phyloP scores from a whole-genome alignment of 2,888 invertebrate species.

The Crocallis elinguaria region DNA sequence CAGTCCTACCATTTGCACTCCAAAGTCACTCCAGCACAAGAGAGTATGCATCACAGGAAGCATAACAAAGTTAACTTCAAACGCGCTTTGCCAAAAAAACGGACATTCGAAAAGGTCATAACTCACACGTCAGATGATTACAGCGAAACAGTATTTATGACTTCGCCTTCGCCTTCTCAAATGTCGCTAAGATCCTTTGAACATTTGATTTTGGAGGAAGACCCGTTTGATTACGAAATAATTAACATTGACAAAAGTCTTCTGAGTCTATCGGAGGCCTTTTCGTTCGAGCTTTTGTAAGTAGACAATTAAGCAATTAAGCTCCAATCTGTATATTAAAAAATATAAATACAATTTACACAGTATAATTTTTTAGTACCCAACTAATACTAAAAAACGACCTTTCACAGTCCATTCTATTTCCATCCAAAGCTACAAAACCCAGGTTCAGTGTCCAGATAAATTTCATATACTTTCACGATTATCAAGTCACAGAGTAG shows the following conservation, averaged over 20 bases:
- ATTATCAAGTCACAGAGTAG: too few species aligned
- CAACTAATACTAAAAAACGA: too few species aligned
- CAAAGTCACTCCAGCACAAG: conserved; percentile 31
- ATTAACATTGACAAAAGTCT: conserved; percentile 69
- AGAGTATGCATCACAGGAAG: conserved; percentile 22
- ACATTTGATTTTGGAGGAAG: conserved; percentile 60
- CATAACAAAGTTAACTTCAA: conserved; percentile 58
- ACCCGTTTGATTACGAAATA: conserved; percentile 76
- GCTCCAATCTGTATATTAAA: too few species aligned
- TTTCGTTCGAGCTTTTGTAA: conserved; percentile 48
- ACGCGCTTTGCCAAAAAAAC: conserved; percentile 29
- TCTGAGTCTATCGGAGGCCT: conserved; percentile 48
- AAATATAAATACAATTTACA: too few species aligned
- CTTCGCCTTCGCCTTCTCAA: conserved; percentile 41
- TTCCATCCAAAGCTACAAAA: too few species aligned
- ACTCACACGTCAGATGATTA: conserved; percentile 52
- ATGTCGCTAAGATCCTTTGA: conserved; percentile 41
- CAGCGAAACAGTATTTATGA: conserved; percentile 44
- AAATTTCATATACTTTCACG: too few species aligned
- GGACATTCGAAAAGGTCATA: conserved; percentile 3
- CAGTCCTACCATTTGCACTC: conserved; percentile 8
- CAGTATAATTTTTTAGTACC: too few species aligned
- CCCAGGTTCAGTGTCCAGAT: too few species aligned
- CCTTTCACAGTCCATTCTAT: too few species aligned
- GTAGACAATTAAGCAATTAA: conserved; percentile 31